phyloP scores from a whole-genome alignment of 35 echinoderm and acorn worm species.

The Holothuria glaberrima region DNA sequence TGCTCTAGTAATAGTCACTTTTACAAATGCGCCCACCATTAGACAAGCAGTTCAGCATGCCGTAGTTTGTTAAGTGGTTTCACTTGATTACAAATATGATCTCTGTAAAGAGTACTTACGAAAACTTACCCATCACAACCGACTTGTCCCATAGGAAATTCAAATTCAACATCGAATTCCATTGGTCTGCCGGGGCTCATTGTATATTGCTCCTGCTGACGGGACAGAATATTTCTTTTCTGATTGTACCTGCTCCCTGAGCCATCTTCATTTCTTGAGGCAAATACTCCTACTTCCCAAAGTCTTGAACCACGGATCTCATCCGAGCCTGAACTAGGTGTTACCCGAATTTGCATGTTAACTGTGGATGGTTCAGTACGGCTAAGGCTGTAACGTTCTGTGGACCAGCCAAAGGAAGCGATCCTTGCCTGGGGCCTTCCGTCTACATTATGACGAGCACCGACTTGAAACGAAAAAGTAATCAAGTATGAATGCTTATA shows the following conservation, averaged over 20 bases:
- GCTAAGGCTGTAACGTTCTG: background rate
- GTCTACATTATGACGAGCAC: background rate
- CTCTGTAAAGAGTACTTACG: background rate
- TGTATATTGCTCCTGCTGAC: conserved; percentile 35
- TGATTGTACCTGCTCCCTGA: conserved; percentile 75
- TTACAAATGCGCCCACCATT: no score
- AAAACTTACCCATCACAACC: conserved; percentile 42
- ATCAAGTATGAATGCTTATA: background rate
- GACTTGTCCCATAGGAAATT: conserved; percentile 33
- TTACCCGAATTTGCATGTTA: conserved; percentile 15
- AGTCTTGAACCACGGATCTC: conserved; percentile 51
- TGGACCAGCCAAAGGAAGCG: conserved; percentile 5
- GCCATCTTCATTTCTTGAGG: conserved; percentile 66
- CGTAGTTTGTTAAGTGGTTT: no score
- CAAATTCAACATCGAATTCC: conserved; percentile 53
- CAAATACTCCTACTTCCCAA: conserved; percentile 75
- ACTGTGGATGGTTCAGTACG: background rate
- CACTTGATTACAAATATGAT: background rate
- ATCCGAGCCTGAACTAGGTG: conserved; percentile 34
- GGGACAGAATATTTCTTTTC: conserved; percentile 72
- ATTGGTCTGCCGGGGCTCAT: conserved; percentile 17
- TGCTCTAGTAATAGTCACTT: no score
- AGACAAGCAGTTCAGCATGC: no score
- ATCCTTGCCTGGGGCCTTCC: conserved; percentile 18
- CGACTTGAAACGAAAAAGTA: background rate